phyloP scores from a whole-genome alignment of 2,113 vertebrate species.

The Ellobius talpinus region DNA sequence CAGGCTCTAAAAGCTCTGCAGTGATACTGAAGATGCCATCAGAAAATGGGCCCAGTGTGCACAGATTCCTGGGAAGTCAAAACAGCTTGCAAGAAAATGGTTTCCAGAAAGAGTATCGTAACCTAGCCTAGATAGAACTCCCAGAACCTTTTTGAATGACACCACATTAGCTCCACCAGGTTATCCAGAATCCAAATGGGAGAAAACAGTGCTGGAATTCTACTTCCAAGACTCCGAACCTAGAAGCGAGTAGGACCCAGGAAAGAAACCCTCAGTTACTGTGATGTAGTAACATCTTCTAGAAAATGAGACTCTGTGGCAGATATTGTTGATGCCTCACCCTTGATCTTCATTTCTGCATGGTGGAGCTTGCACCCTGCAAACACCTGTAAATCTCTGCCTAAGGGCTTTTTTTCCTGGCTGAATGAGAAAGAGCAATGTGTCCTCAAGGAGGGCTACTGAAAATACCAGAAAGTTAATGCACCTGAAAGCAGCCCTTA shows the following conservation, averaged over 20 bases:
- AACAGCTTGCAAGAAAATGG: slow-evolving; percentile 74
- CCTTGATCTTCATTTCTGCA: slow-evolving; percentile 61
- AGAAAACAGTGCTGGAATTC: slow-evolving; percentile 24
- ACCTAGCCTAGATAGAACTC: slow-evolving; percentile 61
- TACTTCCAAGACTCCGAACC: slow-evolving; percentile 56
- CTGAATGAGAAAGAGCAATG: slow-evolving; percentile 72
- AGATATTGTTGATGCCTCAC: slow-evolving; percentile 16
- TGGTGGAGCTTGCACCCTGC: neutral
- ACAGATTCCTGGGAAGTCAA: slow-evolving; percentile 75
- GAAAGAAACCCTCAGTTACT: neutral
- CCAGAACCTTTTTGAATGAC: slow-evolving; percentile 40
- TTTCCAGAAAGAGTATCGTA: slow-evolving; percentile 57
- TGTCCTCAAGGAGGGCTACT: slow-evolving; percentile 8
- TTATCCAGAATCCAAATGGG: slow-evolving; percentile 65
- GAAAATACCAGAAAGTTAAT: slow-evolving; percentile 77
- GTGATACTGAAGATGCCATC: neutral
- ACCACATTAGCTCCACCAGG: slow-evolving; percentile 57
- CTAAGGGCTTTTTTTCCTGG: slow-evolving; percentile 36
- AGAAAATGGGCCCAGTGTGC: neutral
- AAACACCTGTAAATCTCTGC: slow-evolving; percentile 59
- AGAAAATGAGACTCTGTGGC: neutral
- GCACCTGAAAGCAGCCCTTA: slow-evolving; percentile 59
- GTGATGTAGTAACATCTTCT: neutral
- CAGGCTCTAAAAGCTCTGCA: neutral
- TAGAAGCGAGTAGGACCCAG: slow-evolving; percentile 18